A percentile compares a stretch with the other conserved stretches of the same genome.
Conservation (phyloP, 1,140 invertebrate genomes). For the Nasonia vitripennis region DNA sequence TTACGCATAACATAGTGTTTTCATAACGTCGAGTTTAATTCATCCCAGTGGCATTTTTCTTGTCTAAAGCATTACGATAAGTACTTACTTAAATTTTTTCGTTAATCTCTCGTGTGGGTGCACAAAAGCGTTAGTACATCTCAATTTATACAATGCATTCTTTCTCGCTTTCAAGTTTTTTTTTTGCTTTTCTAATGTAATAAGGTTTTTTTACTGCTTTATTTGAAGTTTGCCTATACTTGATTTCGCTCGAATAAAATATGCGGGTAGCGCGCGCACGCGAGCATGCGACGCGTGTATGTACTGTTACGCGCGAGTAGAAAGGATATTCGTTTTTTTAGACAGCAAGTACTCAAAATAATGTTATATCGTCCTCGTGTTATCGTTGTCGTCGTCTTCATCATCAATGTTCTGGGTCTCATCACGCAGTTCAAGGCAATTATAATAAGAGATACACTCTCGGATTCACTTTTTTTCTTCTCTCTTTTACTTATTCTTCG, state of each 20-base stretch:
- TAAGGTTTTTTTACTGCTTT: conserved; percentile 31
- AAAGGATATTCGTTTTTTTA: conserved; percentile 35
- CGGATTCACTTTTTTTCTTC: conserved; percentile 42
- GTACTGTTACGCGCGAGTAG: conserved; percentile 21
- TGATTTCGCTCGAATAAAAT: conserved; percentile 48
- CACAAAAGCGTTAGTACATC: conserved; percentile 52
- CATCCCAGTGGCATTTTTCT: conserved; percentile 48
- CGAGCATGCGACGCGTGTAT: too few relatives aligned
- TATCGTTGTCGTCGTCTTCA: conserved; percentile 31
- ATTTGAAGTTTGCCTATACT: conserved; percentile 10
- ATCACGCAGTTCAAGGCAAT: conserved; percentile 44
- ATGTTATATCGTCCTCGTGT: conserved; percentile 37
- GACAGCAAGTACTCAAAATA: conserved; percentile 47
- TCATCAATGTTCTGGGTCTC: conserved; percentile 23
- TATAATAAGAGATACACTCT: conserved; percentile 40
- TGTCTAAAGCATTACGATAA: conserved; percentile 55
- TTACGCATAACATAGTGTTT: conserved; percentile 58
- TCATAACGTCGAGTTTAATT: conserved; percentile 48
- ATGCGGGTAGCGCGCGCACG: neutral
- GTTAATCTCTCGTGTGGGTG: conserved; percentile 56
- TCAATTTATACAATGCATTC: conserved; percentile 55
- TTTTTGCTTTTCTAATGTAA: conserved; percentile 24
- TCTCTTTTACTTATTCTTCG: conserved; percentile 13
- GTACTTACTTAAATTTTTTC: conserved; percentile 49
- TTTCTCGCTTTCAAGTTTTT: conserved; percentile 33